Percentiles rank a stretch among this genome's conserved stretches.
phyloP scores from a whole-genome alignment of 2,888 invertebrate species.

The Autographa gamma region DNA sequence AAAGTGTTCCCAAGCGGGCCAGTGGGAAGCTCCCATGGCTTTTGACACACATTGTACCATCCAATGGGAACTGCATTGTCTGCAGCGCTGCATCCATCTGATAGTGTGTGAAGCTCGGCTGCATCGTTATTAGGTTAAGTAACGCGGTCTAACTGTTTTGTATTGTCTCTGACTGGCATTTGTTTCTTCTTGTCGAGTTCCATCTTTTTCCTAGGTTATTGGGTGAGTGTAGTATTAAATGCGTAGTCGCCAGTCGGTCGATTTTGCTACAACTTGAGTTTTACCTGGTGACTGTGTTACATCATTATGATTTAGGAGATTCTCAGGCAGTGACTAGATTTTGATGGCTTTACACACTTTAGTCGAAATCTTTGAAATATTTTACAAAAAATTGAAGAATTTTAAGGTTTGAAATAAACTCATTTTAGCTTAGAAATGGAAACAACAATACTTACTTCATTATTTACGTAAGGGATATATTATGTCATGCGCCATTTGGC shows the following conservation, averaged over 20 bases:
- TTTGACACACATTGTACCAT: conserved; percentile 51
- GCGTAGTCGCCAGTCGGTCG: no score
- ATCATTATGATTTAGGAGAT: no score
- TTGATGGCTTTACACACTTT: no score
- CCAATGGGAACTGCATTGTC: conserved; percentile 53
- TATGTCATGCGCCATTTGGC: no score
- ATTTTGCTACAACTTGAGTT: conserved; percentile 8
- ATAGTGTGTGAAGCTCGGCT: conserved; percentile 57
- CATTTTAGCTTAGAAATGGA: no score
- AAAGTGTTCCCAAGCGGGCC: conserved; percentile 34
- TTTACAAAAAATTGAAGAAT: no score
- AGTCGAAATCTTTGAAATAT: no score
- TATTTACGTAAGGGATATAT: no score
- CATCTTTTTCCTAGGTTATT: conserved; percentile 32
- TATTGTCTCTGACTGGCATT: conserved; percentile 33
- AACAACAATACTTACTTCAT: no score
- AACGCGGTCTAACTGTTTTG: conserved; percentile 38
- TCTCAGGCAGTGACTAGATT: no score
- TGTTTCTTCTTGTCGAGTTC: background rate
- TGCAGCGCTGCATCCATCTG: conserved; percentile 42
- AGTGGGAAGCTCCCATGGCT: conserved; percentile 52
- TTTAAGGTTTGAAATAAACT: no score
- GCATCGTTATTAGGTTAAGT: conserved; percentile 51
- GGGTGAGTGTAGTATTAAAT: conserved; percentile 26
- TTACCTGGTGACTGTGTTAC: conserved; percentile 10